These are phyloP conservation scores for Apodemus agrarius DNA, from an alignment of 2,797 vertebrate species.

Conservation along the genomic window DNA sequence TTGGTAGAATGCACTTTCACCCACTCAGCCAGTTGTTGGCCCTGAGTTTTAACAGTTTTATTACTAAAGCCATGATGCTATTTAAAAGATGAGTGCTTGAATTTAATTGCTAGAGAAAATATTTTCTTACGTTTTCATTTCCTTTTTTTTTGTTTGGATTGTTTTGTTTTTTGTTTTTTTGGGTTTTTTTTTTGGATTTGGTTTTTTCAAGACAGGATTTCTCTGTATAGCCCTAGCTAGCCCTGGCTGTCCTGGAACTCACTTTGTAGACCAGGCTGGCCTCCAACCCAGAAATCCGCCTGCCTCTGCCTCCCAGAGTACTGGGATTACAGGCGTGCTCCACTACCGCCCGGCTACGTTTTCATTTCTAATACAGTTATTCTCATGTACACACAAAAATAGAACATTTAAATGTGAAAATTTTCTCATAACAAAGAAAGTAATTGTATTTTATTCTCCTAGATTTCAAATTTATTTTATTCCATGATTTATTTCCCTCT, in stretches of 20 bases:
- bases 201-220: no score
- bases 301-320: no score
- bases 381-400: constrained; percentile 26
- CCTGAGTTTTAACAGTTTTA: neutral
- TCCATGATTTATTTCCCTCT: neutral
- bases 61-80: constrained; percentile 31
- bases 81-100: constrained; percentile 51
- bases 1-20: neutral
- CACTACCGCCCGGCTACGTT: no score
- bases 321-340: no score
- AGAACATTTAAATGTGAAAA: constrained; percentile 38
- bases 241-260: no score
- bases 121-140: constrained; percentile 24
- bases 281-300: no score
- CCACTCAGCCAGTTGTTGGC: neutral
- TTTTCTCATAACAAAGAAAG: constrained; percentile 16
- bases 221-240: no score
- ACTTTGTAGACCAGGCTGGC: no score
- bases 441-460: constrained; percentile 36
- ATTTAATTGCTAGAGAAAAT: neutral
- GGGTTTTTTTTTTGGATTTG: no score
- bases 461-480: constrained; percentile 48
- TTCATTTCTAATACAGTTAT: neutral
- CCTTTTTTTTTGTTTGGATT: no score
- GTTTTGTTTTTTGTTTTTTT: no score